phyloP scores from a whole-genome alignment of 2,888 invertebrate genomes.

The Acleris emargana region DNA sequence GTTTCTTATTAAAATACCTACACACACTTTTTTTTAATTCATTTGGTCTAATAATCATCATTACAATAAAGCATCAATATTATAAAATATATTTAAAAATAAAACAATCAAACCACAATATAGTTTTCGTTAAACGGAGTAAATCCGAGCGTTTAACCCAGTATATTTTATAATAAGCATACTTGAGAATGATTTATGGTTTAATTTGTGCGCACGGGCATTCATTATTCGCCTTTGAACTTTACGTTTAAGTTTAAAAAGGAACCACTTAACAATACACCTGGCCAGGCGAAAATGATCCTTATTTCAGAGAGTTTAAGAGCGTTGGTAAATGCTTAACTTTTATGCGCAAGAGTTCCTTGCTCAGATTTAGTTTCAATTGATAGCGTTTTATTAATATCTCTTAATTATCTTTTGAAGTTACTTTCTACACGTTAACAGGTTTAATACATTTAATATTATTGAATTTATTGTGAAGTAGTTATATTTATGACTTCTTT shows the following conservation, averaged over 20 bases:
- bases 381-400: conserved; percentile 1
- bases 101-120: no score
- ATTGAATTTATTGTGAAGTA: background rate
- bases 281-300: background rate
- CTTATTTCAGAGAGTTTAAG: background rate
- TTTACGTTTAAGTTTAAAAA: conserved; percentile 44
- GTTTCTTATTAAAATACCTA: no score
- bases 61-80: background rate
- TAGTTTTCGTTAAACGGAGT: background rate
- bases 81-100: background rate
- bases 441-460: background rate
- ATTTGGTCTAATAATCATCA: background rate
- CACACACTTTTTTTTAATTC: no score
- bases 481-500: no score
- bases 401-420: conserved; percentile 8
- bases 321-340: background rate
- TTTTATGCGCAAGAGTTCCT: background rate
- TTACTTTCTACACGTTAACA: background rate
- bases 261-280: background rate
- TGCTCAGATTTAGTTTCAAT: background rate
- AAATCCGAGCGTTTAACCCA: background rate
- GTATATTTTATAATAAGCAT: conserved; percentile 1
- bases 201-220: conserved; percentile 21
- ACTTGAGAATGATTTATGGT: conserved; percentile 13
- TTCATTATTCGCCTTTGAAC: conserved; percentile 50